phyloP scores from a whole-genome alignment of 2,797 vertebrate genomes.

The Chelon auratus region DNA sequence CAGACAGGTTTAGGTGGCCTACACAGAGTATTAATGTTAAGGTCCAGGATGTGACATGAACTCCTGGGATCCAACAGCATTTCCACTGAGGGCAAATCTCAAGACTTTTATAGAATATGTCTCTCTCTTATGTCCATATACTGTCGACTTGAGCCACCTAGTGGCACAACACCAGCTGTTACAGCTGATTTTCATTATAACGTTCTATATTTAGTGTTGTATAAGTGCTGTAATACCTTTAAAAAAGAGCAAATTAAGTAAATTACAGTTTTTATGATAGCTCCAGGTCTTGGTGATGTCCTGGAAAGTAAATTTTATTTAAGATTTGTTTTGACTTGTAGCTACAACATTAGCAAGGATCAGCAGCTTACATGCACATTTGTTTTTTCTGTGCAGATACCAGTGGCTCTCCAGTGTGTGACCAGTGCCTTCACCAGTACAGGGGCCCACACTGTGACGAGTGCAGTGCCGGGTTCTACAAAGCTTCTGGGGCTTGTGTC shows the following conservation, averaged over 20 bases:
- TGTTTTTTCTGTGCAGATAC: conserved; percentile 73
- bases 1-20: too few species aligned
- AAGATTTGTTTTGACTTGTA: too few species aligned
- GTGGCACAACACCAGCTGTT: conserved; percentile 21
- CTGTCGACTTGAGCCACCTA: conserved; percentile 45
- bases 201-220: too few species aligned
- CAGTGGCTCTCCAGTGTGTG: conserved; percentile 81
- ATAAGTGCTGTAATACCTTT: too few species aligned
- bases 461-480: conserved; percentile 89
- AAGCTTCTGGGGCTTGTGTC: conserved; percentile 84
- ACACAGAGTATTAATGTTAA: too few species aligned
- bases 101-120: neutral
- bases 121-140: neutral
- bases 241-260: neutral
- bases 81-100: conserved; percentile 1
- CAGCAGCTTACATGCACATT: neutral
- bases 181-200: neutral
- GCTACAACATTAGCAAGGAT: neutral
- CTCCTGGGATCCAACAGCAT: conserved; percentile 2
- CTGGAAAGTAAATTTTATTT: too few species aligned
- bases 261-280: too few species aligned
- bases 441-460: conserved; percentile 84
- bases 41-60: neutral
- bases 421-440: conserved; percentile 86
- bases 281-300: too few species aligned